These are phyloP conservation scores for Hoplodrina blanda DNA, from an alignment of 2,888 invertebrate genomes.

Conservation along the genomic window DNA sequence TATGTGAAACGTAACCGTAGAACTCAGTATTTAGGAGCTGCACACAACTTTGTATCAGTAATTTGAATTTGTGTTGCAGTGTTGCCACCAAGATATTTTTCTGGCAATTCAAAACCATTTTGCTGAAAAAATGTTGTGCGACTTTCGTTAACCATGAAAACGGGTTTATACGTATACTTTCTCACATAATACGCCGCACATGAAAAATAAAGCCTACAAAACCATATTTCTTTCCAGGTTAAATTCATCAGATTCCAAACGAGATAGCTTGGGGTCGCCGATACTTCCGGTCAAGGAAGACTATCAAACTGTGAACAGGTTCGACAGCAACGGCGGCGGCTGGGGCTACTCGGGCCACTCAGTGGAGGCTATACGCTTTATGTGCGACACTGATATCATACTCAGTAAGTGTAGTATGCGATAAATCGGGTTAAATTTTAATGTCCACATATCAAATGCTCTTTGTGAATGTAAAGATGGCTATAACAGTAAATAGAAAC, in stretches of 20 bases:
- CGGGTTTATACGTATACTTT: not conserved
- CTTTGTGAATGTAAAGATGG: too few species aligned
- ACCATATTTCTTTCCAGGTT: slow-evolving; percentile 66
- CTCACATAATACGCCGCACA: too few species aligned
- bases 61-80: not conserved
- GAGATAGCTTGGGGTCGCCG: slow-evolving; percentile 74
- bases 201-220: too few species aligned
- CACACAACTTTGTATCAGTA: too few species aligned
- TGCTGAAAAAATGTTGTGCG: not conserved
- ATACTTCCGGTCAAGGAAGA: slow-evolving; percentile 92
- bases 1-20: slow-evolving; percentile 67
- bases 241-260: slow-evolving; percentile 77
- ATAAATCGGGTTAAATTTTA: too few species aligned
- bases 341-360: slow-evolving; percentile 99
- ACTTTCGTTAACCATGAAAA: not conserved
- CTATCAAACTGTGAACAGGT: slow-evolving; percentile 95
- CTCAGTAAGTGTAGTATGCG: slow-evolving; percentile 86
- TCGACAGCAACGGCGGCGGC: slow-evolving; percentile 98
- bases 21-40: not conserved
- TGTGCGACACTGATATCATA: slow-evolving; percentile 97
- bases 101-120: not conserved
- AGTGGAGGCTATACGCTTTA: slow-evolving; percentile 98
- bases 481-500: too few species aligned
- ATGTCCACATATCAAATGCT: too few species aligned
- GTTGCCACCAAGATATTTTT: not conserved